Base-by-base conservation (phyloP, 35 echinoderm and acorn worm genomes). In the Holothuria glaberrima region DNA sequence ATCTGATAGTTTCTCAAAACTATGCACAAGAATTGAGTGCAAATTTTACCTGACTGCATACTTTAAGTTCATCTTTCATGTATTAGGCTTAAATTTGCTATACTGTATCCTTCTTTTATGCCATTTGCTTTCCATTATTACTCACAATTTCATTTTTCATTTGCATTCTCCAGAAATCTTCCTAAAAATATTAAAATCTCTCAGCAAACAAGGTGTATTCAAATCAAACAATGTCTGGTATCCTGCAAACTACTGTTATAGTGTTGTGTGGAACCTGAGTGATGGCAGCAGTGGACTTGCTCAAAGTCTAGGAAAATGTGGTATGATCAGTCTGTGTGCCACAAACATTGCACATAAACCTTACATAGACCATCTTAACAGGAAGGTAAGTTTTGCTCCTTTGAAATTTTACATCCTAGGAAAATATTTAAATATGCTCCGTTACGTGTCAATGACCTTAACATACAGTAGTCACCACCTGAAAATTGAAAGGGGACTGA, bases 241-340 rank as follows among this genome's bases (percentile, higher is more conserved):
- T 90, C 92, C 93, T 44, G 93, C 97, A 24, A 95, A 93, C 89
- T 99, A 95, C 58, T 91, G 90, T 25, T 99, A 95, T 83, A 95
- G 92, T 64, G 69, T 92, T 16, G 26, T 88, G 0, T 99, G 97
- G 97, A 99, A 99, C 75, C 73, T 99, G 20, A 95, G 97, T 50
- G 97, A 99, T 63, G 89, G 82, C 18, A 99, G 93, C 70, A 68
- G 88, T 44, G 38, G 24, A 41, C 84, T 94, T 79, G 90, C 90
- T 17, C 80, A 50, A 58, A 81, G 88, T 61, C 62, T 99, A 64
- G 97, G 93, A 28, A 68, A 99, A 28, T 65, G 46, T 18, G 93
- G 97, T 7, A 93, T 99, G 88, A 81, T 99, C 24, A 91, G 80
- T 21, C 31, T 98, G 25, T 99, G 97, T 86, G 70, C 88, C 1